Evolutionary conservation across 2,113 vertebrate genomes (phyloP).

Genomic region (Butorides virescens): DNA sequence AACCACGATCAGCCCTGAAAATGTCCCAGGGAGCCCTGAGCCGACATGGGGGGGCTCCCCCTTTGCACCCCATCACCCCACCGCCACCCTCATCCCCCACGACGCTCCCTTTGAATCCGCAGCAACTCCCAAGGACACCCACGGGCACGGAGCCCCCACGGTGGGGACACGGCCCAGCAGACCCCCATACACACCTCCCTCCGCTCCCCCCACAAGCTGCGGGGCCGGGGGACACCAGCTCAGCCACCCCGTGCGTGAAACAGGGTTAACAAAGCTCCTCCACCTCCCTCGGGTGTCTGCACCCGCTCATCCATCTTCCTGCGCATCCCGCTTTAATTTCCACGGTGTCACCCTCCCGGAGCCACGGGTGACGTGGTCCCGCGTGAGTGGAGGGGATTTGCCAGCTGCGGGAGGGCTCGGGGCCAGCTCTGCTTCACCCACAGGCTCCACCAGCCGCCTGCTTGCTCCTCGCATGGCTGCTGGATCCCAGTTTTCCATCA

Average conservation of each 20-base stretch:
- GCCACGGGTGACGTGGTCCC: not conserved
- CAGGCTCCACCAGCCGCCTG: not conserved
- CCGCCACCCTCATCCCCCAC: not conserved
- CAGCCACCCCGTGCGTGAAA: not conserved
- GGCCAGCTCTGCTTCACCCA: not conserved
- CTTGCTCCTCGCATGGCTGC: fast-evolving
- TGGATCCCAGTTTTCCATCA: fast-evolving
- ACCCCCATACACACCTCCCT: too few relatives aligned
- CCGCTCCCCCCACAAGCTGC: fast-evolving
- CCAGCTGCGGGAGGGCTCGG: not conserved
- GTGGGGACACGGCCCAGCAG: fast-evolving
- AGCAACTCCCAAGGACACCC: not conserved
- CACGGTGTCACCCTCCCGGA: fast-evolving
- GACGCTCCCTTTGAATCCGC: not conserved
- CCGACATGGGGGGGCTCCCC: fast-evolving
- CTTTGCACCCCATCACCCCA: not conserved
- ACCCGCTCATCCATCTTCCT: not conserved
- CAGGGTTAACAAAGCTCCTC: not conserved
- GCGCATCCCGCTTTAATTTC: not conserved
- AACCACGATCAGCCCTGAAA: fast-evolving
- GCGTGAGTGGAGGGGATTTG: not conserved
- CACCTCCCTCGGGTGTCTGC: not conserved
- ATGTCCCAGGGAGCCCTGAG: fast-evolving
- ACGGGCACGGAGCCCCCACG: fast-evolving
- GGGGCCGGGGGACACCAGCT: not conserved